These are phyloP conservation scores for Laterallus jamaicensis DNA, from an alignment of 2,113 vertebrate genomes.

Conservation along the genomic window DNA sequence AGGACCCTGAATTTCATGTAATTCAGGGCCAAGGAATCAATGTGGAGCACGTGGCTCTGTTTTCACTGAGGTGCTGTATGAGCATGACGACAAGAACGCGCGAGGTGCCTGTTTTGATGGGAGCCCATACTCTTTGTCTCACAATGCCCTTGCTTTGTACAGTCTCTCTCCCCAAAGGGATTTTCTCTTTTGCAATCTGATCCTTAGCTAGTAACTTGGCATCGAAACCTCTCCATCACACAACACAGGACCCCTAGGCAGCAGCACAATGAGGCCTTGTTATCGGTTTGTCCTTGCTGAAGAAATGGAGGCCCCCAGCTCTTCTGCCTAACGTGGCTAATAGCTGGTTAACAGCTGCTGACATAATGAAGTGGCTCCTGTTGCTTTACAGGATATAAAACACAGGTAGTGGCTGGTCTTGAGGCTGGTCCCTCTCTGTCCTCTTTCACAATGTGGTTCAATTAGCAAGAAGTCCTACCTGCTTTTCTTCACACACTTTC, in stretches of 20 bases:
- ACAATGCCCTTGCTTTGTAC: not conserved
- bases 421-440: not conserved
- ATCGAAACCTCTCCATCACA: not conserved
- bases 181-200: slow-evolving; percentile 22
- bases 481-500: not conserved
- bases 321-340: not conserved
- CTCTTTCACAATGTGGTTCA: not conserved
- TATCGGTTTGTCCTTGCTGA: not conserved
- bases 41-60: not conserved
- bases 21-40: not conserved
- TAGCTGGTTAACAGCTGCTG: not conserved
- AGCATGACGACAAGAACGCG: not conserved
- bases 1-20: not conserved
- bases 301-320: not conserved
- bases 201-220: not conserved
- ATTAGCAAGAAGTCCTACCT: not conserved
- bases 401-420: not conserved
- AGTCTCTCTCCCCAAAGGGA: not conserved
- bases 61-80: rapidly evolving
- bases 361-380: not conserved
- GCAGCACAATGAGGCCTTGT: slow-evolving; percentile 7
- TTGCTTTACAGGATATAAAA: not conserved
- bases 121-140: not conserved
- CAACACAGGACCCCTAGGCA: not conserved
- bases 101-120: not conserved